A percentile compares a stretch with the other conserved stretches of the same genome.
Evolutionary conservation across 2,113 vertebrate species (phyloP).

Genomic region (Recurvirostra avosetta): DNA sequence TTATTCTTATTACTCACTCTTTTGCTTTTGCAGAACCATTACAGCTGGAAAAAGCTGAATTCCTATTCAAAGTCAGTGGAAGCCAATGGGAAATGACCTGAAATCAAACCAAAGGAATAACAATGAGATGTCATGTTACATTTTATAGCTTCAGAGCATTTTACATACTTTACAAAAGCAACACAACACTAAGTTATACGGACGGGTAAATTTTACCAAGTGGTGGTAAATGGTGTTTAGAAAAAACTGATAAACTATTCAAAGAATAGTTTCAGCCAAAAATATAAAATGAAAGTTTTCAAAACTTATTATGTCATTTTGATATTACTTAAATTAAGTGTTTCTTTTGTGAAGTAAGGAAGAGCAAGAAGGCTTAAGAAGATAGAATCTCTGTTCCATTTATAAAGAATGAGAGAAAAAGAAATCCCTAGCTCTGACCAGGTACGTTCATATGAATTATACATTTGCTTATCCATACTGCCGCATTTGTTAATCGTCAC

Average conservation of each 20-base stretch:
- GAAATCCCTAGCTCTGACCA: not conserved
- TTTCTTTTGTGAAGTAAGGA: conserved; percentile 7
- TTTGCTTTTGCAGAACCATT: not conserved
- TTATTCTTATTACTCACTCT: not conserved
- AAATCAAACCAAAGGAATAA: not conserved
- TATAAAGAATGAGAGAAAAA: not conserved
- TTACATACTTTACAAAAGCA: not conserved
- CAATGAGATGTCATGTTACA: not conserved
- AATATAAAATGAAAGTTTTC: not conserved
- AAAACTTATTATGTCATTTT: not conserved
- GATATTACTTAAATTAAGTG: not conserved
- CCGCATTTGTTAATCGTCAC: not conserved
- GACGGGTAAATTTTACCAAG: not conserved
- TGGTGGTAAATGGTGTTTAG: not conserved
- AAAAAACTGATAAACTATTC: not conserved
- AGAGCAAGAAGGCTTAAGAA: not conserved
- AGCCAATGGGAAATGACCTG: not conserved
- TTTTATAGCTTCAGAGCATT: not conserved
- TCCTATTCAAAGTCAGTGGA: not conserved
- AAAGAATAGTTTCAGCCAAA: not conserved
- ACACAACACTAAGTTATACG: not conserved
- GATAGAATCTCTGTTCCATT: conserved; percentile 31
- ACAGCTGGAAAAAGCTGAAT: not conserved
- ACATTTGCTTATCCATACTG: conserved; percentile 1
- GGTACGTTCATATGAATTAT: not conserved